These are phyloP conservation scores for rat (Rattus norvegicus) DNA, from an alignment of 2,113 vertebrate species.

Conservation along the genomic window GRCr8 NC_086033.1:61370501-61371000, in stretches of 20 bases:
- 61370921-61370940: background rate
- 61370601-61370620: too few species aligned
- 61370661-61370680: background rate
- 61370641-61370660: constrained; percentile 16
- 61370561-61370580: too few species aligned
- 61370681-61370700: background rate
- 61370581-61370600: too few species aligned
- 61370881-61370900: background rate
- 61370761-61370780: background rate
- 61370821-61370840: background rate
- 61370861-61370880: background rate
- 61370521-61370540: too few species aligned
- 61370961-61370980: background rate
- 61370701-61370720: background rate
- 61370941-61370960: background rate
- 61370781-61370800: background rate
- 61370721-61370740: background rate
- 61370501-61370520: too few species aligned
- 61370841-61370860: background rate
- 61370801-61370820: background rate
- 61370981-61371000: background rate
- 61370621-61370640: too few species aligned
- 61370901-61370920: background rate
- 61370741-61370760: background rate
- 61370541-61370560: too few species aligned